Base-by-base conservation (phyloP, 2,113 vertebrate genomes). In the Romanogobio albipinnatus region DNA sequence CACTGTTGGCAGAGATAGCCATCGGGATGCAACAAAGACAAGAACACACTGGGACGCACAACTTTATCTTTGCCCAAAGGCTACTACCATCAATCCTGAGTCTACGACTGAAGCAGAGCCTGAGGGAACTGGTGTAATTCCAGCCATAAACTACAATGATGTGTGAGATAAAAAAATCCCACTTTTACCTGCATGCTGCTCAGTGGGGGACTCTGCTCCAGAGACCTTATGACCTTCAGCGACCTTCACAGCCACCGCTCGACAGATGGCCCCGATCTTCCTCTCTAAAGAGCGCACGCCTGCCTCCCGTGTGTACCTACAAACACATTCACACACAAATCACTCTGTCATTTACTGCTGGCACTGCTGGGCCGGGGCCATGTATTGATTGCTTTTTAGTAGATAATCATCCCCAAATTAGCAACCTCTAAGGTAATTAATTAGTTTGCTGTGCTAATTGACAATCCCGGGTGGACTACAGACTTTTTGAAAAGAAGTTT, bases 251-350 rank as follows among this genome's bases (percentile, higher is more conserved):
- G 98, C 98, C 85, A 99, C 98, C 0, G 97, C 98, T 47, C 98
- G 94, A 92, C 98, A 99, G 81, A 99, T 94, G 3, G 97, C 97
- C 26, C 96, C 98, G 5, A 98, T 92, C 90, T 97, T 97, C 86
- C 97, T 94, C 84, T 99, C 98, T 82, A 99, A 94, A 7, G 98
- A 96, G n/a, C 98, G 97, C 14, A 99, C 98, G 0, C 98, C 98
- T 0, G 98, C 98, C 91, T 99, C 98, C 6, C 97, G 91, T 1
- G 97, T 99, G 83, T 99, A 99, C 26, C 98, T 98, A 85, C 61
- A 82, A 15, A 4, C 61, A 58, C 17, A 76, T 1, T 76, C 56
- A 59, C 26, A 68, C 24, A 61, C 70, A 85, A 79, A 1, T 73
- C 43, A 75, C 17, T 74, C 53, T 77, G n/a, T 71, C 49, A 80